These are phyloP conservation scores for Parascotia fuliginaria DNA, from an alignment of 2,888 invertebrate genomes.

Conservation along the genomic window DNA sequence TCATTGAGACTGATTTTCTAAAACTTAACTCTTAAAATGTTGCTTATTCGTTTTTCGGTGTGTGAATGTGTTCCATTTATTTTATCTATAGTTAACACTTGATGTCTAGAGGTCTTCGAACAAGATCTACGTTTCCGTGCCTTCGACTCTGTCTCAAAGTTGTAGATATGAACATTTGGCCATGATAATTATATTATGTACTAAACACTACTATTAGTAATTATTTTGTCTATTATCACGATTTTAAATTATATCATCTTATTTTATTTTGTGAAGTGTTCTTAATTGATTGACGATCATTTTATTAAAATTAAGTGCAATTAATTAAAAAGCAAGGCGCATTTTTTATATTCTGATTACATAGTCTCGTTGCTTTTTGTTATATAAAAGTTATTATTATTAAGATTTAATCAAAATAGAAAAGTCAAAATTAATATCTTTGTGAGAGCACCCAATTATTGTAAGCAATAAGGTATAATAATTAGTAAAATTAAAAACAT, in stretches of 20 bases:
- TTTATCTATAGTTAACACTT: conserved; percentile 34
- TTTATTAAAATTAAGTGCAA: not conserved
- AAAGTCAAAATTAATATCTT: conserved; percentile 36
- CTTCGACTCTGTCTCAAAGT: conserved; percentile 38
- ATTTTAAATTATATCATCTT: not conserved
- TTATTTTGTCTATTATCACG: not conserved
- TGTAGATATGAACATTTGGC: conserved; percentile 38
- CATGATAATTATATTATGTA: conserved; percentile 21
- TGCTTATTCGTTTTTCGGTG: conserved; percentile 53
- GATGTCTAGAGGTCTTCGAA: conserved; percentile 25
- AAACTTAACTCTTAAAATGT: conserved; percentile 71
- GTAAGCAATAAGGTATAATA: conserved; percentile 48
- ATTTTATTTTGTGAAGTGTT: not conserved
- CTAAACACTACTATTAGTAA: conserved; percentile 5
- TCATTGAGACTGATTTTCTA: conserved; percentile 85
- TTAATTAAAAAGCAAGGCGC: not conserved
- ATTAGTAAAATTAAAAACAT: conserved; percentile 32
- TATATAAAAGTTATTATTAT: conserved; percentile 21
- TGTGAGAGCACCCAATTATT: conserved; percentile 58
- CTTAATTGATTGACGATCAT: not conserved
- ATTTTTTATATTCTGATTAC: not conserved
- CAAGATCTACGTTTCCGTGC: conserved; percentile 41
- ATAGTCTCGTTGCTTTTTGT: conserved; percentile 23
- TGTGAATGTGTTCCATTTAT: conserved; percentile 36
- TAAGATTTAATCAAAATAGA: conserved; percentile 32